These are phyloP conservation scores for Aethes cnicana DNA, from an alignment of 2,888 invertebrate genomes.

Conservation along the genomic window DNA sequence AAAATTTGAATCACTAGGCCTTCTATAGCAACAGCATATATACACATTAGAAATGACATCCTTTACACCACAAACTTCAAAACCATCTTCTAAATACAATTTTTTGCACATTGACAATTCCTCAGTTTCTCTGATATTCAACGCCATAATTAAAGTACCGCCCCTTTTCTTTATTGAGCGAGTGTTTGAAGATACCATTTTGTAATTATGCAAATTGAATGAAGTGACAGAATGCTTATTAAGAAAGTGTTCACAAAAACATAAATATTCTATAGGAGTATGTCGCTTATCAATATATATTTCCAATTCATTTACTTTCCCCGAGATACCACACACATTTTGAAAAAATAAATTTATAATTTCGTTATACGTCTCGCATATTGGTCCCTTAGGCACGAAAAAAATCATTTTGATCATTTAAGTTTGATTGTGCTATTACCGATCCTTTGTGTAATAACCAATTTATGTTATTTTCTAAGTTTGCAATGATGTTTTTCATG, in stretches of 20 bases:
- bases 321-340: slow-evolving; percentile 3
- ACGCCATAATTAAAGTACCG: slow-evolving; percentile 7
- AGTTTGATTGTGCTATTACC: too few relatives aligned
- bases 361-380: too few relatives aligned
- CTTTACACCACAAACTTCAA: slow-evolving; percentile 8
- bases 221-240: not conserved
- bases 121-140: not conserved
- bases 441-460: too few relatives aligned
- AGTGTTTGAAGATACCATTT: not conserved
- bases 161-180: slow-evolving; percentile 1
- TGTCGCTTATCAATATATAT: not conserved
- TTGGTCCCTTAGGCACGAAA: too few relatives aligned
- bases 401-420: too few relatives aligned
- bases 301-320: not conserved
- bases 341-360: slow-evolving; percentile 3
- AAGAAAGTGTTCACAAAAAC: slow-evolving; percentile 16
- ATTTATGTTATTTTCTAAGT: too few relatives aligned
- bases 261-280: not conserved
- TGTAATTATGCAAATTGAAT: not conserved
- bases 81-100: too few relatives aligned
- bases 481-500: too few relatives aligned
- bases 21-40: slow-evolving; percentile 9
- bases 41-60: not conserved
- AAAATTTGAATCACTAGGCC: not conserved
- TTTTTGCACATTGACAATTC: too few relatives aligned